A percentile compares a stretch with the other conserved stretches of the same genome.
These are phyloP conservation scores for Manis pentadactyla DNA, from an alignment of 2,797 vertebrate species.

Conservation along the genomic window DNA sequence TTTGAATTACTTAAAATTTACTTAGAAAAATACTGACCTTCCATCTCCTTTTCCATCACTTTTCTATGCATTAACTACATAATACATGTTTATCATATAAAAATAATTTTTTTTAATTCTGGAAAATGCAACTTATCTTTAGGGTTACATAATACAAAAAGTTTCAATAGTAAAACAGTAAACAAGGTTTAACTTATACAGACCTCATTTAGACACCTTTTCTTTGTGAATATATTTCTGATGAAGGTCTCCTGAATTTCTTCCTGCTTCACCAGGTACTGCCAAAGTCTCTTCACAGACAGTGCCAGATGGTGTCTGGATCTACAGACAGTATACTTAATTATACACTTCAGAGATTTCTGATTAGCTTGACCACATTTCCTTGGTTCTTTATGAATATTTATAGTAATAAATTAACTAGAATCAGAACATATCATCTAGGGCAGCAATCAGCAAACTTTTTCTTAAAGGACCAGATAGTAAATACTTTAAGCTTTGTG, in stretches of 20 bases:
- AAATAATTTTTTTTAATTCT: background rate
- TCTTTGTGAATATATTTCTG: conserved; percentile 96
- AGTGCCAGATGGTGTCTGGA: conserved; percentile 91
- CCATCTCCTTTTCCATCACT: conserved; percentile 4
- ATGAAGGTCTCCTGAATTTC: conserved; percentile 98
- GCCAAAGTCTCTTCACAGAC: conserved; percentile 97
- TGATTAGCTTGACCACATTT: conserved; percentile 47
- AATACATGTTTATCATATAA: conserved; percentile 8
- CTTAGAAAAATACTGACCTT: background rate
- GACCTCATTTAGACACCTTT: conserved; percentile 93
- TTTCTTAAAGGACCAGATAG: background rate
- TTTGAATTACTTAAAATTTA: background rate
- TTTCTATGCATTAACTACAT: conserved; percentile 43
- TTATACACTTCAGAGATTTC: conserved; percentile 8
- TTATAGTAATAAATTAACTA: conserved; percentile 56
- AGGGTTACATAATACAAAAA: conserved; percentile 49
- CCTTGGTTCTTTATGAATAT: background rate
- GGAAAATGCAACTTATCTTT: conserved; percentile 49
- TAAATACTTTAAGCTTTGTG: conserved; percentile 14
- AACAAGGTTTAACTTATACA: conserved; percentile 27
- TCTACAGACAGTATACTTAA: conserved; percentile 85
- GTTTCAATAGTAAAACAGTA: conserved; percentile 34
- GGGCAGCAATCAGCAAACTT: background rate
- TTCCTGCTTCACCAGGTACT: conserved; percentile 97
- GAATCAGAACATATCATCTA: conserved; percentile 4